Evolutionary conservation across 2,113 vertebrate species (phyloP).

Genomic region (Perognathus longimembris): DNA sequence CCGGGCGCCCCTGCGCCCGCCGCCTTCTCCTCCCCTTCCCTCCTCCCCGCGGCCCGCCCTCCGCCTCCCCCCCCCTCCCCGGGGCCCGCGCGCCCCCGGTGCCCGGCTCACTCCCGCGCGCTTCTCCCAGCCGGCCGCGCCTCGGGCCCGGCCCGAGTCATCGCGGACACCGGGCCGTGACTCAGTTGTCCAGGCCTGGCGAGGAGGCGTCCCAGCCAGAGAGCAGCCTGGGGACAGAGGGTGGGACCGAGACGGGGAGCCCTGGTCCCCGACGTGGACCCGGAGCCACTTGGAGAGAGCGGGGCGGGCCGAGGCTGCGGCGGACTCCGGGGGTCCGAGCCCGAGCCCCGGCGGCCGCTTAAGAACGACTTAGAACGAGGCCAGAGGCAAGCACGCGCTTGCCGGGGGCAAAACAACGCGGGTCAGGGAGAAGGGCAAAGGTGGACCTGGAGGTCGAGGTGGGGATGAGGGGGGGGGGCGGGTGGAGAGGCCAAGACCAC

Average conservation of each 20-base stretch:
- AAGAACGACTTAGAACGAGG: background rate
- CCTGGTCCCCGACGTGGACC: background rate
- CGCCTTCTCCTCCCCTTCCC: background rate
- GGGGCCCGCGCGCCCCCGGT: no score
- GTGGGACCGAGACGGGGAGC: background rate
- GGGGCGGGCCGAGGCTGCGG: background rate
- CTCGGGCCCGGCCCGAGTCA: slow-evolving; percentile 57
- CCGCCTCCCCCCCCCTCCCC: slow-evolving; percentile 27
- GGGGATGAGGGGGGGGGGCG: background rate
- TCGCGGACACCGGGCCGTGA: slow-evolving; percentile 45
- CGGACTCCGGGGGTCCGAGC: background rate
- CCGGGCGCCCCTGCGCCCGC: background rate
- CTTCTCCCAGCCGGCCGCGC: slow-evolving; percentile 58
- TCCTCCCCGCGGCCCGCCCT: slow-evolving; percentile 57
- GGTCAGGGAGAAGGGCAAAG: background rate
- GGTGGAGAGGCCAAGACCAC: background rate
- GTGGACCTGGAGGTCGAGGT: background rate
- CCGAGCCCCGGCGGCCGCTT: background rate
- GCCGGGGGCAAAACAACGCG: background rate
- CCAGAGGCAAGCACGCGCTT: background rate
- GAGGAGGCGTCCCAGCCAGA: background rate
- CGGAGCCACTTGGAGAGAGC: background rate
- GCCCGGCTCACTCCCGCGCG: background rate
- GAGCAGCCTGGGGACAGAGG: background rate
- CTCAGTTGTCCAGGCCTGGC: background rate